Conservation (phyloP, 2,797 vertebrate genomes). For the Knipowitschia caucasica region DNA sequence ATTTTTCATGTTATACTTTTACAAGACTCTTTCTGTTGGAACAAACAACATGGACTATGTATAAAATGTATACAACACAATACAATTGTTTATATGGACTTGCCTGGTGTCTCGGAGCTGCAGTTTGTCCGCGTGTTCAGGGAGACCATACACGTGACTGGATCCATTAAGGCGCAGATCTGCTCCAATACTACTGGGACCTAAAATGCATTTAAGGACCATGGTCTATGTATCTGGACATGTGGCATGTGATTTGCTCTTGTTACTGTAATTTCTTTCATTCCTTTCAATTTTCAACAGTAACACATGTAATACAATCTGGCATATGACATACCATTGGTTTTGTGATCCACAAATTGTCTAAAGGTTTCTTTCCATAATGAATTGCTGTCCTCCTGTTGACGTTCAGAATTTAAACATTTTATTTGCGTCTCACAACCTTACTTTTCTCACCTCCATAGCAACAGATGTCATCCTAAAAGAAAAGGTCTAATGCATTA, state of each 20-base stretch:
- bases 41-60: too few relatives aligned
- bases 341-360: conserved; percentile 85
- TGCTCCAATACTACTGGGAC: conserved; percentile 85
- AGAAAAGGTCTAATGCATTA: not conserved
- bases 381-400: conserved; percentile 65
- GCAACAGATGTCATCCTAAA: not conserved
- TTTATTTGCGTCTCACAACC: not conserved
- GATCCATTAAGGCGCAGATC: conserved; percentile 88
- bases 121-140: conserved; percentile 86
- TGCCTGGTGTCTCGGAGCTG: conserved; percentile 89
- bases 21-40: too few relatives aligned
- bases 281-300: not conserved
- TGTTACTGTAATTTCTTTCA: too few relatives aligned
- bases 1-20: not conserved
- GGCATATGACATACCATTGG: conserved; percentile 77
- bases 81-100: not conserved
- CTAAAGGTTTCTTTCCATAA: conserved; percentile 87
- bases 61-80: not conserved
- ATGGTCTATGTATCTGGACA: too few relatives aligned
- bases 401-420: conserved; percentile 9
- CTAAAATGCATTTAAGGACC: conserved; percentile 69
- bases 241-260: too few relatives aligned
- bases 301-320: not conserved
- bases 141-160: conserved; percentile 87
- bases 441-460: conserved; percentile 44